Evolutionary conservation across 2,888 invertebrate species (phyloP).

Genomic region (Heteromyza rotundicornis): DNA sequence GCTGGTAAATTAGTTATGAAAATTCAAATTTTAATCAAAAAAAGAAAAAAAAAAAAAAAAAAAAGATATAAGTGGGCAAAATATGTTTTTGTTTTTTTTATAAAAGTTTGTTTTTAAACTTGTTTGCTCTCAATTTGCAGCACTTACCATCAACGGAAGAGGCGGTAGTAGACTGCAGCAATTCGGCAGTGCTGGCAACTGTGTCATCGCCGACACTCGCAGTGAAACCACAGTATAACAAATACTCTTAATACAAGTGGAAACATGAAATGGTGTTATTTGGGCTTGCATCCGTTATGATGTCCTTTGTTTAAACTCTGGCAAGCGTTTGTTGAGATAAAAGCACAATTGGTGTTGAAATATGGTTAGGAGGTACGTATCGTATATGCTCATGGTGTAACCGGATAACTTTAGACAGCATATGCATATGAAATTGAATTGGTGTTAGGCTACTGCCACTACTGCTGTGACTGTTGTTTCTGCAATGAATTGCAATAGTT

Average conservation of each 20-base stretch:
- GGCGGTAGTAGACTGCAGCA: background rate
- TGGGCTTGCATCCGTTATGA: constrained; percentile 5
- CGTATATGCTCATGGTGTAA: constrained; percentile 24
- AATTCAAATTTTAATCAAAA: no score
- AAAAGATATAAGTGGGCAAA: constrained; percentile 54
- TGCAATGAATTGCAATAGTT: constrained; percentile 25
- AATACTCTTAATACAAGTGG: constrained; percentile 19
- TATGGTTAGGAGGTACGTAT: constrained; percentile 2
- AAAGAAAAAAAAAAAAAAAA: constrained; percentile 32
- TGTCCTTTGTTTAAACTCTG: constrained; percentile 16
- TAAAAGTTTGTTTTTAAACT: no score
- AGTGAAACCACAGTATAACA: constrained; percentile 10
- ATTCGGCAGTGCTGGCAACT: background rate
- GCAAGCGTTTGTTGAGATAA: constrained; percentile 2
- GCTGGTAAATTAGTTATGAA: no score
- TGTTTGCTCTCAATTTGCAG: constrained; percentile 54
- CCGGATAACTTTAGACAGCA: constrained; percentile 31
- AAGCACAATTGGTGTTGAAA: constrained; percentile 3
- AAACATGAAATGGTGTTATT: constrained; percentile 6
- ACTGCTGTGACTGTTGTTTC: constrained; percentile 14
- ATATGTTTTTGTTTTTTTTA: no score
- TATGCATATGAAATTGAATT: constrained; percentile 32
- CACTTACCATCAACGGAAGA: constrained; percentile 19
- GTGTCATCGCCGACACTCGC: constrained; percentile 16
- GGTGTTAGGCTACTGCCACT: constrained; percentile 17